Conservation (phyloP, 2,113 vertebrate genomes). For the Oryzias melastigma region DNA sequence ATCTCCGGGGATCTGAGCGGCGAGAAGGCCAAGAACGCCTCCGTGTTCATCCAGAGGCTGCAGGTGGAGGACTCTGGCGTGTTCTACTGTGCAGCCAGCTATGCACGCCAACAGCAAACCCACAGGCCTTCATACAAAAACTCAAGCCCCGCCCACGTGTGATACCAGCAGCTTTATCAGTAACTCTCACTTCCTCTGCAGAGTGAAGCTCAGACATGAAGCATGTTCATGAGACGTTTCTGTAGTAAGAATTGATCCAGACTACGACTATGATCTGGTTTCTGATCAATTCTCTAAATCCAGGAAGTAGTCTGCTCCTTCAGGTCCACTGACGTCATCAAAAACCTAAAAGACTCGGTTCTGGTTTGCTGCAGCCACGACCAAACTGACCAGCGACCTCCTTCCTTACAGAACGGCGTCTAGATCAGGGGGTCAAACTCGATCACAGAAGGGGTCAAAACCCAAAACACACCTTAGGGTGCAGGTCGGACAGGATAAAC, state of each 20-base stretch:
- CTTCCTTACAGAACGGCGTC: no score
- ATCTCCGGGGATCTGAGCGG: conserved; percentile 37
- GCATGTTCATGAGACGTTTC: no score
- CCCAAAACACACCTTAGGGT: no score
- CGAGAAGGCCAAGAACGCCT: conserved; percentile 23
- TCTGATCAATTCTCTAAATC: not conserved
- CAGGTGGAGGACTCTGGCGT: conserved; percentile 30
- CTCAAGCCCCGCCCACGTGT: not conserved
- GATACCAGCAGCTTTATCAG: not conserved
- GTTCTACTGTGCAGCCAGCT: conserved; percentile 59
- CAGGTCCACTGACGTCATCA: conserved; percentile 23
- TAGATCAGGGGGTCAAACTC: no score
- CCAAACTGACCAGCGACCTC: conserved; percentile 18
- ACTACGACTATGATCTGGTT: not conserved
- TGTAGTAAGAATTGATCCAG: no score
- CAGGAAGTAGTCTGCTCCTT: conserved; percentile 5
- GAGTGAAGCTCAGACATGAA: not conserved
- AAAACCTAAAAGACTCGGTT: conserved; percentile 1
- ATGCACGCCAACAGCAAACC: conserved; percentile 28
- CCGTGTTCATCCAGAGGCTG: conserved; percentile 3
- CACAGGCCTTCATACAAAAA: conserved; percentile 10
- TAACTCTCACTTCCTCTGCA: not conserved
- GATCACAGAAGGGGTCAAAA: no score
- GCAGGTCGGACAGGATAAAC: no score
- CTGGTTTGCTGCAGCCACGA: conserved; percentile 48